Base-by-base conservation (phyloP, 2,797 vertebrate species). In the Adrianichthys oophorus region DNA sequence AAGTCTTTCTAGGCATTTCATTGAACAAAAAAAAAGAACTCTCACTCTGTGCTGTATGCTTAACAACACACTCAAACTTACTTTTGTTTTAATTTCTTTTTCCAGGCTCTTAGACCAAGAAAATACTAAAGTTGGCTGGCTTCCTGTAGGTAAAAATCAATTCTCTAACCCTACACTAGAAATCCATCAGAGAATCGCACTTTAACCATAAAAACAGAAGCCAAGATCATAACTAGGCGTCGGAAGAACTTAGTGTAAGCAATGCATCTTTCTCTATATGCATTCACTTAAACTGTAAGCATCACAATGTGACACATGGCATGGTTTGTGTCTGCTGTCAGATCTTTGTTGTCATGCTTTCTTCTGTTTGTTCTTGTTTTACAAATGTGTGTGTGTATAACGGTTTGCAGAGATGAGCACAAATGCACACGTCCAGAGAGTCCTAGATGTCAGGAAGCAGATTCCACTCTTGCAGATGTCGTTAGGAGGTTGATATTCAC, bases 401-500 rank as follows among this genome's bases (percentile, higher is more conserved):
- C 68, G 56, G 61, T 68, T 63, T 51, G 44, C 7, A 3, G 59
- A 74, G 43, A 60, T 58, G 68, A 72, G 45, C 48, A 53, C 21
- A 21, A 73, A 65, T 70, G 26, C 57, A 37, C 23, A 59, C 32
- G 37, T 14, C 50, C 18, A 41, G 46, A 41, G 40, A 73, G 59
- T 55, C 46, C 55, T 60, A 12, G 5, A 48, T 26, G 46, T 44
- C 37, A 29, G 59, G 53, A 50, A 60, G 61, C 63, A 24, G 47
- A 69, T 70, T 56, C 62, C 58, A 46, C 66, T 78, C 75, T 74
- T 62, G 59, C 57, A 70, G 59, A 73, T 66, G 72, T 70, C 75
- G 79, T 80, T 79, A 78, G 65, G 52, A 67, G 61, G 43, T 65
- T 73, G 70, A 84, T 74, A 82, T 77, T 78, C 76, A 84, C 79